phyloP scores from a whole-genome alignment of 2,888 invertebrate genomes.

The Tenthredo amoena region DNA sequence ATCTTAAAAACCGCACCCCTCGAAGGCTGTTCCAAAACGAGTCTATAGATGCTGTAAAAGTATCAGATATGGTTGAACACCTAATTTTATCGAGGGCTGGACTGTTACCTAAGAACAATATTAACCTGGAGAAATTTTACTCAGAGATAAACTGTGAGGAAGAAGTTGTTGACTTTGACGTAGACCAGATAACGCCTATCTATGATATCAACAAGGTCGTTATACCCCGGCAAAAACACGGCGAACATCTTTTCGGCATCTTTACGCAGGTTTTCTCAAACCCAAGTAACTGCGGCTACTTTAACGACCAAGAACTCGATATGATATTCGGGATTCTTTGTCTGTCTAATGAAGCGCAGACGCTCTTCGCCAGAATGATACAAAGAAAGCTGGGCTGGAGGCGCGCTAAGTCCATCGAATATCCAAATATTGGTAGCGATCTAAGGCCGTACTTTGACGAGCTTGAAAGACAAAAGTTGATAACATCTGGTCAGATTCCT shows the following conservation, averaged over 20 bases:
- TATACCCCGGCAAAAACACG: slow-evolving; percentile 62
- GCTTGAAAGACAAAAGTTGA: slow-evolving; percentile 60
- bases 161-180: neutral
- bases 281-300: slow-evolving; percentile 72
- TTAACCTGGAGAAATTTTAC: slow-evolving; percentile 69
- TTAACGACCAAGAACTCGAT: slow-evolving; percentile 67
- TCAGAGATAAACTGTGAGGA: neutral
- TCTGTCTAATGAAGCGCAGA: slow-evolving; percentile 65
- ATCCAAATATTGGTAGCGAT: slow-evolving; percentile 62
- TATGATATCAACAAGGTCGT: slow-evolving; percentile 65
- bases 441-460: slow-evolving; percentile 62
- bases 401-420: slow-evolving; percentile 62
- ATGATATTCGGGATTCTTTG: slow-evolving; percentile 66
- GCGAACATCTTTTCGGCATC: slow-evolving; percentile 63
- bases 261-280: slow-evolving; percentile 68
- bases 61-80: slow-evolving; percentile 62
- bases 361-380: slow-evolving; percentile 68
- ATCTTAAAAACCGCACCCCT: slow-evolving; percentile 37
- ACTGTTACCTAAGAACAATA: slow-evolving; percentile 62
- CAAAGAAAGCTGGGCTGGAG: slow-evolving; percentile 68
- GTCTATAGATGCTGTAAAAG: slow-evolving; percentile 54
- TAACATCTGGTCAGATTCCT: slow-evolving; percentile 43
- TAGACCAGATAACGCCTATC: neutral
- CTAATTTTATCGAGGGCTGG: slow-evolving; percentile 67
- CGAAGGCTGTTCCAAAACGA: slow-evolving; percentile 56